Evolutionary conservation across 2,797 vertebrate genomes (phyloP), one percentile per base, ranked within the genome.

Genomic region (Artibeus lituratus): DNA sequence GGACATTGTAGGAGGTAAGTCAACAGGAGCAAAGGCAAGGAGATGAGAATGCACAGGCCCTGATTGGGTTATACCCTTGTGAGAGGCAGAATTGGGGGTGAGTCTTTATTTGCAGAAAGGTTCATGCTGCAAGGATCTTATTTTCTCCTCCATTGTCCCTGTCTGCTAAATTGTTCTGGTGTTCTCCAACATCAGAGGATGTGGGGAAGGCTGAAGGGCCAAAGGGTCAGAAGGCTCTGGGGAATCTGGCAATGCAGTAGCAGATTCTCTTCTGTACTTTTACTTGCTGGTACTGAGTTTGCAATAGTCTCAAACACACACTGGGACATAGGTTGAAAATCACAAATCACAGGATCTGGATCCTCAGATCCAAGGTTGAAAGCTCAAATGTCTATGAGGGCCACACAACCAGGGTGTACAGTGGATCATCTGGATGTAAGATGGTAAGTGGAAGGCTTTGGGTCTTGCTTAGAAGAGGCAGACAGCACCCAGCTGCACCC

Each of bases 251-350:
- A 83, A 32, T 51, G 26, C 7, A 22, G 47, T 15, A 35, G 39
- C 22, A 53, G 62, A 39, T 32, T 84, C 51, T 65, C 70, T 29
- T 42, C 29, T 29, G 7, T 7, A 10, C 44, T 4, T 74, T 73
- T 83, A 42, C 37, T 88, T 77, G 49, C 65, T 37, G 72, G 16
- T n/a, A 39, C 72, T 44, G 65, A n/a, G 32, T 80, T 93, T 69
- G 18, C 14, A 22, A 62, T 70, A 22, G 29, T 93, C 78, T 91
- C 24, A 67, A 26, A 70, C 51, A 57, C 37, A 44, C 53, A 21
- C 5, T 4, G 47, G 72, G 78, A 59, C 6, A 47, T 47, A 78
- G 1, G 53, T 7, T 37, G 19, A 35, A 39, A 72, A 69, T 29
- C 32, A 10, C 37, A 39, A 72, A 69, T 29, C 32, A 10, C 37